Evolutionary conservation across 2,888 invertebrate genomes (phyloP), one percentile per base, ranked within the genome.

Genomic region (Lasioglossum calceatum): DNA sequence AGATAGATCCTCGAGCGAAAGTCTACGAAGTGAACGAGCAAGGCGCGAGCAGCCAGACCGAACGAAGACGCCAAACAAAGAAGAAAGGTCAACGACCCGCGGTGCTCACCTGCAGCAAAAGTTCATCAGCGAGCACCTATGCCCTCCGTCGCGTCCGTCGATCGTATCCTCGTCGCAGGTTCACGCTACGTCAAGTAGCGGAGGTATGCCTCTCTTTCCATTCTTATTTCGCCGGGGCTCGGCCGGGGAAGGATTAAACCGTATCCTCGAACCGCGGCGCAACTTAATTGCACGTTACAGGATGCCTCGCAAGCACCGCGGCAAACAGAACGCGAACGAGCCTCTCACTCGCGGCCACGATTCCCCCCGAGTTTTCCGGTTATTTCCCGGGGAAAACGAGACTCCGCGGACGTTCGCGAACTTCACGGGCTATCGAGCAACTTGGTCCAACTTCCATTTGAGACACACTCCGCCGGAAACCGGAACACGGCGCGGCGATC

Each of bases 281-380:
- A 42, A 70, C 70, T 70, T 42, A 42, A 12, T 70, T 12, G 70
- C 70, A 36, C 27, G 44, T 50, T 42, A 36, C 19, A 19, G 16
- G 16, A 32, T 0, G 19, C 8, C 32, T 67, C 36, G 61, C 44
- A 7, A 64, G 54, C 74, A 23, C 19, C 72, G 47, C 71, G 77
- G 64, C 77, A 4, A 72, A 72, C 71, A 81, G 70, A 70, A 39
- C 36, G 5, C 67, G 70, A 50, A 19, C 61, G 72, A 72, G 73
- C 58, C 27, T 10, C 54, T 64, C 79, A 39, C 75, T 32, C 83
- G 71, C 77, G 71, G 77, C 77, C 58, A 58, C 58, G 32, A 36
- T 58, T 61, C 44, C 47, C 8, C 27, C 8, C 61, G 61, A 64
- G 64, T 64, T 32, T 64, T 64, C 16, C 64, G 64, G 32, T 14